A percentile compares a stretch with the other conserved stretches of the same genome.
These are phyloP conservation scores for Phrynocephalus versicolor DNA, from an alignment of 2,113 vertebrate genomes.

Conservation along the genomic window DNA sequence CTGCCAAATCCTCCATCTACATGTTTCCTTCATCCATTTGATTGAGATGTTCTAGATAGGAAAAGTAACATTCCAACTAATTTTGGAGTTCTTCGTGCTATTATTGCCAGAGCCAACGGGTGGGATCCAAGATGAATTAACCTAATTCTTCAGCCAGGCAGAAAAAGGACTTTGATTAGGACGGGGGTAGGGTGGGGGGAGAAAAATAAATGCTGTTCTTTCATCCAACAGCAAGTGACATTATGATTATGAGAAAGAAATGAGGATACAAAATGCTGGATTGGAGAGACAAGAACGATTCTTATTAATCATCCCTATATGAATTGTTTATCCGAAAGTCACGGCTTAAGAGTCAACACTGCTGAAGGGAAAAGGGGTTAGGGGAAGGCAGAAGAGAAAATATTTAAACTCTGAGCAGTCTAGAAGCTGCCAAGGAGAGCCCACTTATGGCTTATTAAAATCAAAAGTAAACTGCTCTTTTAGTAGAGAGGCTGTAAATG, in stretches of 20 bases:
- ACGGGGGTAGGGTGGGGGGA: not conserved
- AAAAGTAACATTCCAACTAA: not conserved
- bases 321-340: not conserved
- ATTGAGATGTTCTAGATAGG: not conserved
- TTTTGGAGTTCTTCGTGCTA: not conserved
- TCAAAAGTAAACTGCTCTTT: not conserved
- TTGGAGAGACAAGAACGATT: not conserved
- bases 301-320: not conserved
- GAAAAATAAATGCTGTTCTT: not conserved
- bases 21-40: not conserved
- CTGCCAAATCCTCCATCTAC: not conserved
- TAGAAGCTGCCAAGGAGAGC: constrained; percentile 8
- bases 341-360: not conserved
- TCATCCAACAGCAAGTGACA: not conserved
- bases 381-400: not conserved
- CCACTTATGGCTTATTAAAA: not conserved
- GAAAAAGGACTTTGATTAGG: not conserved
- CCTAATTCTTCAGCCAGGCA: not conserved
- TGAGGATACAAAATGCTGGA: not conserved
- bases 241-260: not conserved
- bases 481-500: not conserved
- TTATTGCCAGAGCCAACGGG: not conserved
- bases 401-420: not conserved
- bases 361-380: not conserved
- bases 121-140: not conserved